Percentiles rank a stretch among this genome's conserved stretches.
These are phyloP conservation scores for Corythornis vintsioides DNA, from an alignment of 2,113 vertebrate species.

Conservation along the genomic window DNA sequence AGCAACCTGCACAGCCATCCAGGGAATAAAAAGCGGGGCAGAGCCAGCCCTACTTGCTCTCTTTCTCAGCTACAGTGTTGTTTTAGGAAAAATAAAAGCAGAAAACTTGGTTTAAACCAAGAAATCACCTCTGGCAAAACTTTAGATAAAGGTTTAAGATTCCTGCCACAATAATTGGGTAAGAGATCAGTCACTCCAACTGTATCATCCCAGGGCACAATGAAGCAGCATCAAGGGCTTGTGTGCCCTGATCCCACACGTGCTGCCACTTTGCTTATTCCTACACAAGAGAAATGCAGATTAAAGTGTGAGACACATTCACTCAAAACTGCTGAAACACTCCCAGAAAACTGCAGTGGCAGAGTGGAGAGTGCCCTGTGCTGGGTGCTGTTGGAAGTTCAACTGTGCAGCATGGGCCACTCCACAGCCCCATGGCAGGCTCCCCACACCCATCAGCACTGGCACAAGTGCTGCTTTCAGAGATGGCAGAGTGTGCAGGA, in stretches of 20 bases:
- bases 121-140: neutral
- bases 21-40: neutral
- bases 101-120: neutral
- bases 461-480: neutral
- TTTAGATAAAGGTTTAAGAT: neutral
- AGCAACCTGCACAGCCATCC: rapidly evolving
- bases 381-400: rapidly evolving
- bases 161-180: neutral
- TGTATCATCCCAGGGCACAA: neutral
- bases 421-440: neutral
- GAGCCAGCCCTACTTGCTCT: neutral
- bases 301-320: neutral
- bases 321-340: neutral
- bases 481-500: neutral
- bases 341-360: neutral
- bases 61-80: neutral
- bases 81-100: neutral
- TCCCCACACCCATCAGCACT: neutral
- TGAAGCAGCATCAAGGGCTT: neutral
- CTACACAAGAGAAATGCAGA: neutral
- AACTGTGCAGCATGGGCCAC: rapidly evolving
- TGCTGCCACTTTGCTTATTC: neutral
- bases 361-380: neutral
- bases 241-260: neutral
- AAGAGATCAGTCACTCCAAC: neutral